phyloP scores from a whole-genome alignment of 2,888 invertebrate genomes.

The Venustoraphidia nigricollis region DNA sequence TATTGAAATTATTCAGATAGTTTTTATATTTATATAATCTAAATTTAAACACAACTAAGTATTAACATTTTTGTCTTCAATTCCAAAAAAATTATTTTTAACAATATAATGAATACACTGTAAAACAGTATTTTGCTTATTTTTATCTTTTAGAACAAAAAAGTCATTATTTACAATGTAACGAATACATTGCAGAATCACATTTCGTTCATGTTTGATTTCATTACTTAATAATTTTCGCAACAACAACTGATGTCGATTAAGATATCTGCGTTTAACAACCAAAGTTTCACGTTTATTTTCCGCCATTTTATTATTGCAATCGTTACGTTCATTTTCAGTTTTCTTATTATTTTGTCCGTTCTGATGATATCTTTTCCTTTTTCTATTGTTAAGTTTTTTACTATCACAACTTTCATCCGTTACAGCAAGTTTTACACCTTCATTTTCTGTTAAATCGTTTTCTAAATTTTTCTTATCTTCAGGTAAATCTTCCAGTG shows the following conservation, averaged over 20 bases:
- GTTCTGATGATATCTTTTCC: background rate
- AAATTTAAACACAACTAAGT: too few relatives aligned
- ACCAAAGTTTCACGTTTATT: too few relatives aligned
- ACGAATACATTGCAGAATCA: slow-evolving; percentile 73
- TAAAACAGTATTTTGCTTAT: slow-evolving; percentile 72
- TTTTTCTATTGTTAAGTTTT: slow-evolving; percentile 2
- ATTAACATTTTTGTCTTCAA: slow-evolving; percentile 12
- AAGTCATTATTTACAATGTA: slow-evolving; percentile 63
- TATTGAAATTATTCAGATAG: too few relatives aligned
- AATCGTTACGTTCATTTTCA: background rate
- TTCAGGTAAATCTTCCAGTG: background rate
- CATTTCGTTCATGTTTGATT: slow-evolving; percentile 73
- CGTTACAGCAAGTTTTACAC: too few relatives aligned
- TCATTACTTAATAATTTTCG: slow-evolving; percentile 59
- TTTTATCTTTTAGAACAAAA: slow-evolving; percentile 29
- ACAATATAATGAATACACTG: slow-evolving; percentile 75
- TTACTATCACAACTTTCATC: too few relatives aligned
- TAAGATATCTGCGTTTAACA: background rate
- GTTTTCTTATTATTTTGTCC: background rate
- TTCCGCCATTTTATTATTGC: too few relatives aligned
- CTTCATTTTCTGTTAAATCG: too few relatives aligned
- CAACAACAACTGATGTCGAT: slow-evolving; percentile 33
- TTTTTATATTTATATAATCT: too few relatives aligned
- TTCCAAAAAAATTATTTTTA: slow-evolving; percentile 56
- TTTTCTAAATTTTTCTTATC: background rate